phyloP scores from a whole-genome alignment of 1,140 invertebrate species.

The Rhizoglyphus robini region DNA sequence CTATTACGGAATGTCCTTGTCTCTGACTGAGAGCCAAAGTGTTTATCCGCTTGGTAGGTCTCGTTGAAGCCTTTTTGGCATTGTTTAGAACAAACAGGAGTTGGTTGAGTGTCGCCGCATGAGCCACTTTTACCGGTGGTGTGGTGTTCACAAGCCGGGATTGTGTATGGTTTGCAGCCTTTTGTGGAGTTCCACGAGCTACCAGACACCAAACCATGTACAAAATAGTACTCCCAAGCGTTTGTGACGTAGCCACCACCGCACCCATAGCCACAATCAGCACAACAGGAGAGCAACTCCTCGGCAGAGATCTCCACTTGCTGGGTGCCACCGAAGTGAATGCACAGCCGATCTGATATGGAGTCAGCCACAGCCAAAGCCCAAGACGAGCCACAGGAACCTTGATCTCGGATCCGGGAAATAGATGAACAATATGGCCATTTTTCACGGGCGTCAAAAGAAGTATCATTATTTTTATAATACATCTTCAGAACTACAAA shows the following conservation, averaged over 20 bases:
- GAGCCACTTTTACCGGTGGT: conserved; percentile 31
- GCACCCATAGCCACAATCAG: conserved; percentile 55
- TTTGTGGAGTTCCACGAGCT: conserved; percentile 55
- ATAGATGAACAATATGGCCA: conserved; percentile 76
- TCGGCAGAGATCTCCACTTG: conserved; percentile 69
- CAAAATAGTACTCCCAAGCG: conserved; percentile 75
- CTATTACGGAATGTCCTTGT: conserved; percentile 52
- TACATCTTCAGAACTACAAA: conserved; percentile 24
- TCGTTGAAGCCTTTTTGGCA: conserved; percentile 35
- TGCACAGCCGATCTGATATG: conserved; percentile 79
- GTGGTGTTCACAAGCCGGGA: conserved; percentile 24
- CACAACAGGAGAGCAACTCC: conserved; percentile 71
- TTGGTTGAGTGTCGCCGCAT: conserved; percentile 30
- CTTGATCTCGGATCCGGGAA: conserved; percentile 61
- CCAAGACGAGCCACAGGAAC: conserved; percentile 44
- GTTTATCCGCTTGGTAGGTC: conserved; percentile 42
- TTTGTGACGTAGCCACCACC: conserved; percentile 58
- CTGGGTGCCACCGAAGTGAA: conserved; percentile 54
- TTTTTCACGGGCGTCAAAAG: conserved; percentile 60
- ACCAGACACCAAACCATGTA: conserved; percentile 63
- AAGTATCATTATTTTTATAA: conserved; percentile 50
- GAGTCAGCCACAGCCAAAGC: conserved; percentile 85
- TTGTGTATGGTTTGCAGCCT: conserved; percentile 39
- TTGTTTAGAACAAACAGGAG: conserved; percentile 37
- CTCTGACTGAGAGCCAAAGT: conserved; percentile 49